Percentiles rank a stretch among this genome's conserved stretches.
These are phyloP conservation scores for Semnornis frantzii DNA, from an alignment of 2,113 vertebrate species.

Conservation along the genomic window DNA sequence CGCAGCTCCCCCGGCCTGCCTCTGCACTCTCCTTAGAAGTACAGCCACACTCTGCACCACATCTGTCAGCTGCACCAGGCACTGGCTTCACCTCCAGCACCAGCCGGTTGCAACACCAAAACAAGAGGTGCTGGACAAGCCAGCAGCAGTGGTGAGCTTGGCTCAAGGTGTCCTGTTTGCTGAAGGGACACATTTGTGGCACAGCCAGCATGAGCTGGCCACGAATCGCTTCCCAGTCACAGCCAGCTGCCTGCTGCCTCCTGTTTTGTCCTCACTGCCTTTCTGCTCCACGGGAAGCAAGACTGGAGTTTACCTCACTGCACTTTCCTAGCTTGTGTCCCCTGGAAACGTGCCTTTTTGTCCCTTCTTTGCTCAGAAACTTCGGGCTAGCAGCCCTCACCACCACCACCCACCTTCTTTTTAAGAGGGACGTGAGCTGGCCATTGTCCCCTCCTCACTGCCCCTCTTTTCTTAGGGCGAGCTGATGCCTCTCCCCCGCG, in stretches of 20 bases:
- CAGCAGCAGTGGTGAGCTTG: not conserved
- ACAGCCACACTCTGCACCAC: not conserved
- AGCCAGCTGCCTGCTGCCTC: constrained; percentile 22
- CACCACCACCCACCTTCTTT: constrained; percentile 16
- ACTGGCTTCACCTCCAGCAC: not conserved
- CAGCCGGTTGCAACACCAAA: not conserved
- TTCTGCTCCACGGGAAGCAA: not conserved
- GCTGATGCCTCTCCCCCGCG: not conserved
- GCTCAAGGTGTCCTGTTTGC: not conserved
- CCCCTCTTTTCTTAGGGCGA: not conserved
- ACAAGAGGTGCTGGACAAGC: not conserved
- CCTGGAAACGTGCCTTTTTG: not conserved
- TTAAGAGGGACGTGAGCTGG: not conserved
- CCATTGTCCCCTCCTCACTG: constrained; percentile 3
- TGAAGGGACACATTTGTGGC: not conserved
- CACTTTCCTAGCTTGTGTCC: not conserved
- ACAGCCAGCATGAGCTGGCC: not conserved
- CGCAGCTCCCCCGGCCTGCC: not conserved
- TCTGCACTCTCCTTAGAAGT: not conserved
- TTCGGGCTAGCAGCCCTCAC: not conserved
- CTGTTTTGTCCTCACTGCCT: not conserved
- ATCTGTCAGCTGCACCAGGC: not conserved
- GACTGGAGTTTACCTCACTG: not conserved
- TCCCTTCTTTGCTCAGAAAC: not conserved
- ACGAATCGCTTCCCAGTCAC: not conserved